A percentile compares a stretch with the other conserved stretches of the same genome.
phyloP scores from a whole-genome alignment of 2,888 invertebrate genomes.

The Stictocephala bisonia region DNA sequence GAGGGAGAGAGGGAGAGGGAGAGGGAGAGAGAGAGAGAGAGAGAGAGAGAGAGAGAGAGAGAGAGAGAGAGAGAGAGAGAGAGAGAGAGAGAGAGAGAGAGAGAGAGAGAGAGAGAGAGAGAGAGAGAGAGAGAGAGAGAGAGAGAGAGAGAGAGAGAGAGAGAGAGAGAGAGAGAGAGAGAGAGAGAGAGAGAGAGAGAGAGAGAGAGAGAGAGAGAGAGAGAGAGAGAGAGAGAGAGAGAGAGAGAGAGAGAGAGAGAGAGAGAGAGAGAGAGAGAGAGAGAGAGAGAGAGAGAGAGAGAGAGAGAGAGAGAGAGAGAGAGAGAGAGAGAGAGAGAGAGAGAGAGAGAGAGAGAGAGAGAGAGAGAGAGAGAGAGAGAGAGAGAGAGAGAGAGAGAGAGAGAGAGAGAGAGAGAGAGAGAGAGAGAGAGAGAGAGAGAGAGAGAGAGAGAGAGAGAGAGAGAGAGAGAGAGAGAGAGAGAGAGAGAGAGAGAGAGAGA shows the following conservation, averaged over 20 bases:
- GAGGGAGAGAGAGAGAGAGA: conserved; percentile 6
- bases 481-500: background rate
- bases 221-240: background rate
- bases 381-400: background rate
- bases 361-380: background rate
- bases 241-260: background rate
- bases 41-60: conserved; percentile 13
- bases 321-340: background rate
- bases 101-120: background rate
- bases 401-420: background rate
- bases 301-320: background rate
- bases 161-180: background rate
- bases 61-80: background rate
- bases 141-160: background rate
- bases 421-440: background rate
- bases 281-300: background rate
- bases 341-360: background rate
- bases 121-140: background rate
- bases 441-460: background rate
- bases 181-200: background rate
- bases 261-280: background rate
- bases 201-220: background rate
- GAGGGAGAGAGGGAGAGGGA: background rate
- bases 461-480: background rate
- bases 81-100: background rate